Conservation (phyloP, 1,140 invertebrate genomes). For the Harpegnathos saltator region DNA sequence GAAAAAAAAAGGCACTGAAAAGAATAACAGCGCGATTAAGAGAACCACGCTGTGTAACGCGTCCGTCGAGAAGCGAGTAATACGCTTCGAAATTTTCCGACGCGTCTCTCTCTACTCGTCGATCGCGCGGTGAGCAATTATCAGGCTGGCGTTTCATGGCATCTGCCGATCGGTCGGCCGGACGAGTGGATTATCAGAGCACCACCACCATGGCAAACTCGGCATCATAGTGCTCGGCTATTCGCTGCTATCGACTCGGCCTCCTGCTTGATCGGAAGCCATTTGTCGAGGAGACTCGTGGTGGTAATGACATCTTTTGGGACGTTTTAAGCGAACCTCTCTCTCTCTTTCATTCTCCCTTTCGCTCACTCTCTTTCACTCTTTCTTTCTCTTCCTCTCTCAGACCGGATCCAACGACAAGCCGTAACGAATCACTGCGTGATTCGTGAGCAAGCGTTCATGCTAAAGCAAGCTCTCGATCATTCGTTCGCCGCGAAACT, state of each 20-base stretch:
- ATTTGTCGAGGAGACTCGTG: slow-evolving; percentile 43
- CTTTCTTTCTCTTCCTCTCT: slow-evolving; percentile 31
- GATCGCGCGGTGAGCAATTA: slow-evolving; percentile 14
- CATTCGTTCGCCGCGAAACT: slow-evolving; percentile 40
- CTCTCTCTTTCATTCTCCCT: not conserved
- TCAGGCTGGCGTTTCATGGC: slow-evolving; percentile 59
- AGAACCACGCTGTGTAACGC: no score
- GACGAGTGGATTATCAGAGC: slow-evolving; percentile 31
- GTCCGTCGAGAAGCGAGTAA: no score
- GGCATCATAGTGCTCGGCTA: slow-evolving; percentile 8
- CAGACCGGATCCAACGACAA: slow-evolving; percentile 70
- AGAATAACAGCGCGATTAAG: not conserved
- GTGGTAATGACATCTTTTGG: slow-evolving; percentile 24
- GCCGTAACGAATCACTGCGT: slow-evolving; percentile 75
- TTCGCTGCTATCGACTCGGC: slow-evolving; percentile 31
- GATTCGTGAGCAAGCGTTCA: slow-evolving; percentile 80
- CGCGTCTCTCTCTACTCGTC: not conserved
- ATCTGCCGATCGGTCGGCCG: slow-evolving; percentile 63
- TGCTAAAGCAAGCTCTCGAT: slow-evolving; percentile 77
- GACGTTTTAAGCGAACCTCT: slow-evolving; percentile 32
- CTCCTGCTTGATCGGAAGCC: slow-evolving; percentile 37
- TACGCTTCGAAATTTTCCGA: not conserved
- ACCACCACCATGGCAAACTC: not conserved
- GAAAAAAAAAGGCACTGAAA: not conserved
- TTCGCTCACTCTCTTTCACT: not conserved